These are phyloP conservation scores for Excalfactoria chinensis DNA, from an alignment of 2,113 vertebrate species.

Conservation along the genomic window DNA sequence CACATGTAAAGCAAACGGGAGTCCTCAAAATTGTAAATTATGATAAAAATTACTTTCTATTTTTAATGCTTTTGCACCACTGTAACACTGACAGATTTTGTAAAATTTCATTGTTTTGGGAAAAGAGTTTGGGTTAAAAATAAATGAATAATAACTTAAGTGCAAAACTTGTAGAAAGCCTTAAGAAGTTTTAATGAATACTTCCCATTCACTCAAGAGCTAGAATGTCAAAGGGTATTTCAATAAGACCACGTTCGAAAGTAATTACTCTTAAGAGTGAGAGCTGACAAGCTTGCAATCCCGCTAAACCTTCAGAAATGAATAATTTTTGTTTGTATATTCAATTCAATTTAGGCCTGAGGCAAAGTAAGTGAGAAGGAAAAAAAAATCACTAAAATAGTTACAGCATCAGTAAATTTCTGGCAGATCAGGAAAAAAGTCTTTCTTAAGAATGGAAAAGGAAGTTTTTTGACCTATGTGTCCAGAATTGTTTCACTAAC, in stretches of 20 bases:
- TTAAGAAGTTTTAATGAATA: background rate
- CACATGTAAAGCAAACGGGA: background rate
- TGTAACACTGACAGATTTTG: background rate
- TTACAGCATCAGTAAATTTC: background rate
- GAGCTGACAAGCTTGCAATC: background rate
- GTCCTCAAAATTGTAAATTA: background rate
- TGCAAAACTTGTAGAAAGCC: background rate
- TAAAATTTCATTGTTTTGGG: background rate
- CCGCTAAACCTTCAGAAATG: background rate
- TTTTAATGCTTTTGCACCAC: background rate
- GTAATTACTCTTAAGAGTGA: background rate
- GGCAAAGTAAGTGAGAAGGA: conserved; percentile 45
- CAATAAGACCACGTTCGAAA: background rate
- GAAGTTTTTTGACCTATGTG: background rate
- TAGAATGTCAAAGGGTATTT: background rate
- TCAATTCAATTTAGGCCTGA: conserved; percentile 18
- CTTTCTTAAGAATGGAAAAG: conserved; percentile 16
- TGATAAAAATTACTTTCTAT: background rate
- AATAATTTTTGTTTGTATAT: background rate
- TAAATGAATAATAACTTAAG: background rate
- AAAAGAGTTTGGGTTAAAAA: background rate
- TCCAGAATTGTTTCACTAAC: background rate
- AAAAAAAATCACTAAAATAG: background rate
- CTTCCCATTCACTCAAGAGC: background rate
- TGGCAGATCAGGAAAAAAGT: conserved; percentile 36